These are phyloP conservation scores for Vireo altiloquus DNA, from an alignment of 2,113 vertebrate species.

Conservation along the genomic window DNA sequence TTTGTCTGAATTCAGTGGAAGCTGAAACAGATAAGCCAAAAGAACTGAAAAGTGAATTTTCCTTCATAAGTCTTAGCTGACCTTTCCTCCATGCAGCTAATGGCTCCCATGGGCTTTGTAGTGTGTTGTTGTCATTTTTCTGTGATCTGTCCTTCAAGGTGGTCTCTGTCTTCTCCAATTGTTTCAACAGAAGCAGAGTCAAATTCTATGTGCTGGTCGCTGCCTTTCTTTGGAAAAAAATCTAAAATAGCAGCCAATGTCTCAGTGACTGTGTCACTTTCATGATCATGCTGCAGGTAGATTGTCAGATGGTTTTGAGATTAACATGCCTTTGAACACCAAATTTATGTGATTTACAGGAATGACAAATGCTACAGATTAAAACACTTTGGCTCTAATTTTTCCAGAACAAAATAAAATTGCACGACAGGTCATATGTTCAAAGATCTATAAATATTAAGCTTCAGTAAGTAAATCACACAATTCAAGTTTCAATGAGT, in stretches of 20 bases:
- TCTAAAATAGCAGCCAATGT: neutral
- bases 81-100: neutral
- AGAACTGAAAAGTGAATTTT: neutral
- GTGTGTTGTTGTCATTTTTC: neutral
- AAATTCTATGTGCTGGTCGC: neutral
- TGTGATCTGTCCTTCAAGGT: neutral
- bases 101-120: neutral
- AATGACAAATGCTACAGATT: neutral
- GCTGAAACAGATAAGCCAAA: neutral
- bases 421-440: neutral
- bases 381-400: neutral
- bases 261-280: neutral
- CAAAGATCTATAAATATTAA: neutral
- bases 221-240: neutral
- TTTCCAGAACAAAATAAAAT: neutral
- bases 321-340: neutral
- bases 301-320: neutral
- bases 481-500: neutral
- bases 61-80: neutral
- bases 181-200: neutral
- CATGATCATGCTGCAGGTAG: neutral
- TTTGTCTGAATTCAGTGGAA: neutral
- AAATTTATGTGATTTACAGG: neutral
- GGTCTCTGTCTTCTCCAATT: neutral
- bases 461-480: neutral